Percentiles rank a stretch among this genome's conserved stretches.
These are phyloP conservation scores for Theretra japonica DNA, from an alignment of 2,888 invertebrate species.

Conservation along the genomic window DNA sequence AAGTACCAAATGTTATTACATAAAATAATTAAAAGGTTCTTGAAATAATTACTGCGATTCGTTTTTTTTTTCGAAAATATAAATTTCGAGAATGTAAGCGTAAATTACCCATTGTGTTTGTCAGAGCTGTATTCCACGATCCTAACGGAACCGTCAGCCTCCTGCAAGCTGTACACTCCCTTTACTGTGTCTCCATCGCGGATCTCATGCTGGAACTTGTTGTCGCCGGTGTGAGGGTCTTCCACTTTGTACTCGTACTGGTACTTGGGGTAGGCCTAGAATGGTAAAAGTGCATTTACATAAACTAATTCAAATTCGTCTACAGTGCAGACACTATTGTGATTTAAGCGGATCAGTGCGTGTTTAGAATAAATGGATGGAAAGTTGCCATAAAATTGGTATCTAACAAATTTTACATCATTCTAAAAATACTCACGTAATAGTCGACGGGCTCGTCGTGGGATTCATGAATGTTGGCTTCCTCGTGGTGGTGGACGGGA, in stretches of 20 bases:
- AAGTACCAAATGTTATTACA: conserved; percentile 22
- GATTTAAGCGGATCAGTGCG: conserved; percentile 55
- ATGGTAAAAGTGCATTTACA: conserved; percentile 48
- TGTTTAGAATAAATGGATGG: conserved; percentile 66
- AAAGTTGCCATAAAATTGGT: conserved; percentile 66
- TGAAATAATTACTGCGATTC: too few relatives aligned
- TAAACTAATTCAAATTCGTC: conserved; percentile 36
- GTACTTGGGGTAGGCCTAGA: conserved; percentile 84
- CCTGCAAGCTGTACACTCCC: conserved; percentile 86
- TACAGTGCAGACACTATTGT: conserved; percentile 36
- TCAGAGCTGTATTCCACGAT: conserved; percentile 86
- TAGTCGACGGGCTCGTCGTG: conserved; percentile 77
- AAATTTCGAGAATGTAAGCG: too few relatives aligned
- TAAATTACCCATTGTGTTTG: conserved; percentile 80
- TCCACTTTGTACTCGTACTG: conserved; percentile 86
- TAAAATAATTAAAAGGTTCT: not conserved
- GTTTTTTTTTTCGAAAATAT: too few relatives aligned
- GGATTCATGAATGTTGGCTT: conserved; percentile 52
- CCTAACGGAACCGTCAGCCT: conserved; percentile 85
- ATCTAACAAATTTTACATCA: conserved; percentile 53
- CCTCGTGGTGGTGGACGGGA: conserved; percentile 51
- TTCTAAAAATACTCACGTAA: conserved; percentile 72
- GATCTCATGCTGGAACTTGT: conserved; percentile 85
- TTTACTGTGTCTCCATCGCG: conserved; percentile 87
- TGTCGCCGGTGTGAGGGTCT: conserved; percentile 86